phyloP scores from a whole-genome alignment of 2,797 vertebrate species.

The Trichosurus vulpecula region DNA sequence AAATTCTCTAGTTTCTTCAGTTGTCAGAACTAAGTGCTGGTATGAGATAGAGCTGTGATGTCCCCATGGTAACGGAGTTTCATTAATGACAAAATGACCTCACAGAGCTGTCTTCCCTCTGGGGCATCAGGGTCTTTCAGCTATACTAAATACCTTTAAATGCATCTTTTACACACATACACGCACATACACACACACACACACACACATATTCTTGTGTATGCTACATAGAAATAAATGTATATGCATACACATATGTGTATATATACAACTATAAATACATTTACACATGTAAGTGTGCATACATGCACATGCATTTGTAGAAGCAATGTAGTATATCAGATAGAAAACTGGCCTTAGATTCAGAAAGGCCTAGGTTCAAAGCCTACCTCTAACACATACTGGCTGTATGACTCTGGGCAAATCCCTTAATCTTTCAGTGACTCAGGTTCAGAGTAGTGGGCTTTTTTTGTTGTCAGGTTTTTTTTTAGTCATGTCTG shows the following conservation, averaged over 20 bases:
- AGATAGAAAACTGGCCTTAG: not conserved
- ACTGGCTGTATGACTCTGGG: not conserved
- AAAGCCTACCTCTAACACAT: not conserved
- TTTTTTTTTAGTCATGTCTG: not conserved
- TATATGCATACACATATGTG: no score
- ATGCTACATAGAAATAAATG: no score
- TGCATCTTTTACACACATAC: conserved; percentile 38
- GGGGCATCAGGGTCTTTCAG: conserved; percentile 63
- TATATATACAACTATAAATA: no score
- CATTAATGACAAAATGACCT: conserved; percentile 69
- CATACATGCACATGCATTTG: not conserved
- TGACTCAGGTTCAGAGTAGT: not conserved
- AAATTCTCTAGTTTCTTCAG: conserved; percentile 55
- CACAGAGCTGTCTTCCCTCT: conserved; percentile 60
- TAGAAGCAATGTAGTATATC: not conserved
- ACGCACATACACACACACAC: not conserved
- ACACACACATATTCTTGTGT: conserved; percentile 3
- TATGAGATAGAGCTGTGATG: conserved; percentile 62
- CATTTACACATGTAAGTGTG: no score
- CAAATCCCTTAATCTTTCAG: not conserved
- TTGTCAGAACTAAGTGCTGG: conserved; percentile 57
- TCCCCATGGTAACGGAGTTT: conserved; percentile 73
- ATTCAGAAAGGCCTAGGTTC: not conserved
- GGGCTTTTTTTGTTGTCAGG: not conserved
- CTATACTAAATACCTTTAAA: conserved; percentile 65